Evolutionary conservation across 1,140 invertebrate genomes (phyloP).

Genomic region (Drosophila pruinosa): DNA sequence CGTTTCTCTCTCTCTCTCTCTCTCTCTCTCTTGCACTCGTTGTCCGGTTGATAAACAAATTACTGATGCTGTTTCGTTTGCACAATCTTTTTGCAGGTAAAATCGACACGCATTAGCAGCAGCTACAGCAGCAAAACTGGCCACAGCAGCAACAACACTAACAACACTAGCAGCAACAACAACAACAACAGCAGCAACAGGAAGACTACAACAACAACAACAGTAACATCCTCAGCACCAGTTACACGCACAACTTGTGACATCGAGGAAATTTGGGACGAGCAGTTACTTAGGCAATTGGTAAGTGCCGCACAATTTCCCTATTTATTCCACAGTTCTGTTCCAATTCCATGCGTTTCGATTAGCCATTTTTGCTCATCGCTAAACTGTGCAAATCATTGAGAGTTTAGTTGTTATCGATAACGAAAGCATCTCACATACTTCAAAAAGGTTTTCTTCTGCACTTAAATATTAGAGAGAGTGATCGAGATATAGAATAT

Average conservation of each 20-base stretch:
- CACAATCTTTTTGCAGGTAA: constrained; percentile 82
- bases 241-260: constrained; percentile 84
- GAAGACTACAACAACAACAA: constrained; percentile 48
- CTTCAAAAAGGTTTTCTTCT: too few species aligned
- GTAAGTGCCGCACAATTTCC: too few species aligned
- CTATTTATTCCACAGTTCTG: background rate
- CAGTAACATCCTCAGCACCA: constrained; percentile 77
- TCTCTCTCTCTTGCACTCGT: constrained; percentile 5
- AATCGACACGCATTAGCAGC: constrained; percentile 82
- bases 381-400: too few species aligned
- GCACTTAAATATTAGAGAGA: too few species aligned
- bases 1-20: background rate
- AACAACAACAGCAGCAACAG: constrained; percentile 55
- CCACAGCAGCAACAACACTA: constrained; percentile 45
- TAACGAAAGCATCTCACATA: too few species aligned
- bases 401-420: too few species aligned
- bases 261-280: constrained; percentile 89
- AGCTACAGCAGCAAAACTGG: constrained; percentile 69
- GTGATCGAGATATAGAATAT: too few species aligned
- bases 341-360: background rate
- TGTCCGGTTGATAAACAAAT: constrained; percentile 74
- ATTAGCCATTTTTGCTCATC: too few species aligned
- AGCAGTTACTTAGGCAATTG: constrained; percentile 87
- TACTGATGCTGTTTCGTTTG: constrained; percentile 9
- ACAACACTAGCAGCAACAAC: constrained; percentile 23